Evolutionary conservation across 2,888 invertebrate species (phyloP).

Genomic region (Griposia aprilina): DNA sequence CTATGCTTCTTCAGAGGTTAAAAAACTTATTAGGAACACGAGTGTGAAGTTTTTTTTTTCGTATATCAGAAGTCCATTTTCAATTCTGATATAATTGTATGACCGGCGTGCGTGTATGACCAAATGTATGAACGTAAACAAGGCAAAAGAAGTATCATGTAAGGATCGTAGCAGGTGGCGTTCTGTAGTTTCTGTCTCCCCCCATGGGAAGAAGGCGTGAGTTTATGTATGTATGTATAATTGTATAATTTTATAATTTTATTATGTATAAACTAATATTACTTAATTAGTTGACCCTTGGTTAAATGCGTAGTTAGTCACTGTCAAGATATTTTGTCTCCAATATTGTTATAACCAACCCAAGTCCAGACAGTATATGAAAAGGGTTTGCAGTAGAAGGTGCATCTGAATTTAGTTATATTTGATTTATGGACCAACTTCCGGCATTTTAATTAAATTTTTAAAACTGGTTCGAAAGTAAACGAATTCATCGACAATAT

Average conservation of each 20-base stretch:
- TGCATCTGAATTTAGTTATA: not conserved
- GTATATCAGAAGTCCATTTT: not conserved
- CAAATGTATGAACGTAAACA: too few species aligned
- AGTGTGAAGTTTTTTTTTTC: not conserved
- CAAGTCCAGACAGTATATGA: not conserved
- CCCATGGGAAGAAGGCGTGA: too few species aligned
- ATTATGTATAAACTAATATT: not conserved
- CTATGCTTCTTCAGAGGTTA: not conserved
- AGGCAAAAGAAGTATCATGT: too few species aligned
- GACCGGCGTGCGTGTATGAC: too few species aligned
- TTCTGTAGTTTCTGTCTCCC: too few species aligned
- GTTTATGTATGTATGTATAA: too few species aligned
- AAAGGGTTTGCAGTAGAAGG: not conserved
- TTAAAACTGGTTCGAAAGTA: constrained; percentile 44
- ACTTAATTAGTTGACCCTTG: not conserved
- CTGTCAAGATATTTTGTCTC: not conserved
- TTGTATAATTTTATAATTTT: too few species aligned
- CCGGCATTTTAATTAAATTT: not conserved
- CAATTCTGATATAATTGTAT: not conserved
- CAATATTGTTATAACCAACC: not conserved
- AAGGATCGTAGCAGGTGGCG: too few species aligned
- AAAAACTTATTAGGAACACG: not conserved
- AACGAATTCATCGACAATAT: constrained; percentile 23
- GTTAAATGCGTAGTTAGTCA: not conserved
- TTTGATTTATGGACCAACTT: not conserved